Conservation (phyloP, 1,140 invertebrate genomes). For the Delia radicum region DNA sequence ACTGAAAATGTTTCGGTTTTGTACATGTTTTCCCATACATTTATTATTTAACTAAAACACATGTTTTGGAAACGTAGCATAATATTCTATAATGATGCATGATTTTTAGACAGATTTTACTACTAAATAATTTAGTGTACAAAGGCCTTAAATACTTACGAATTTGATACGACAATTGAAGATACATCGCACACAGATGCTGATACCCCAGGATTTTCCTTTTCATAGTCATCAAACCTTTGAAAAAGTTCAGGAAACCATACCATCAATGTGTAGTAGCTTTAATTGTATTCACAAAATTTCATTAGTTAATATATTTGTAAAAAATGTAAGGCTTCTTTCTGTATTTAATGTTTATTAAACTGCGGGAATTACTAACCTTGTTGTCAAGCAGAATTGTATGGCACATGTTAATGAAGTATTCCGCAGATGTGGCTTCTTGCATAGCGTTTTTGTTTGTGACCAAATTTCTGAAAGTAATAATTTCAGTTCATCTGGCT, state of each 20-base stretch:
- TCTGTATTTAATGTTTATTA: too few relatives aligned
- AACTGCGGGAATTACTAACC: conserved; percentile 52
- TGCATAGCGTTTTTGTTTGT: conserved; percentile 66
- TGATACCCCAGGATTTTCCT: conserved; percentile 61
- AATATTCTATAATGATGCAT: too few relatives aligned
- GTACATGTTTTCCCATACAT: too few relatives aligned
- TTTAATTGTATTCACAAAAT: conserved; percentile 43
- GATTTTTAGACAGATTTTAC: too few relatives aligned
- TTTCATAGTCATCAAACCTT: conserved; percentile 71
- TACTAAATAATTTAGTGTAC: too few relatives aligned
- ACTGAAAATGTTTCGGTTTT: too few relatives aligned
- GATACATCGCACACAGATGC: conserved; percentile 75
- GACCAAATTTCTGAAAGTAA: conserved; percentile 36
- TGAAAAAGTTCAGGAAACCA: conserved; percentile 82
- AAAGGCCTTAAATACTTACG: conserved; percentile 30
- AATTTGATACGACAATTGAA: conserved; percentile 62
- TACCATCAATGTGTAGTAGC: conserved; percentile 80
- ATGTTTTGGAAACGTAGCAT: too few relatives aligned
- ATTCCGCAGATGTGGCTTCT: conserved; percentile 69
- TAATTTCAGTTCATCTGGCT: conserved; percentile 34
- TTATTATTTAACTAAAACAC: too few relatives aligned
- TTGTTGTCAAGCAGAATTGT: conserved; percentile 72
- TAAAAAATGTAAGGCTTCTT: too few relatives aligned
- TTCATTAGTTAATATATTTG: neutral
- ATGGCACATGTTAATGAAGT: conserved; percentile 75